Evolutionary conservation across 2,113 vertebrate species (phyloP).

Genomic region (Pao palembangensis): DNA sequence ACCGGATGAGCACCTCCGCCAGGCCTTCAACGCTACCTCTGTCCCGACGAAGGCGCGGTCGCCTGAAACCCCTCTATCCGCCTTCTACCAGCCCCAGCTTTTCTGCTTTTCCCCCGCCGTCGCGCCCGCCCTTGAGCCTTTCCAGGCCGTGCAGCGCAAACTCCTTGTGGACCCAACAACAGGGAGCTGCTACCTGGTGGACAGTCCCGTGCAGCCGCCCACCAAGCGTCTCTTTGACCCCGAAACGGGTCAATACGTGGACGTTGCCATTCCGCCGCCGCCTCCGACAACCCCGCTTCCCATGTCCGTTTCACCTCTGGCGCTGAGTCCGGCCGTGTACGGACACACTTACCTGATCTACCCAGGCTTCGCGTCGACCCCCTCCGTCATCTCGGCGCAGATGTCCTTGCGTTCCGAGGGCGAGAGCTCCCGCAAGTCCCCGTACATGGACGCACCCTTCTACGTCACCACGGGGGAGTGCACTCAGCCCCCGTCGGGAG

Average conservation of each 20-base stretch:
- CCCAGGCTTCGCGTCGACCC: constrained; percentile 82
- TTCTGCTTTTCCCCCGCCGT: constrained; percentile 82
- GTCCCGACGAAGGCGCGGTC: constrained; percentile 60
- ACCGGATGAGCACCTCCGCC: constrained; percentile 7
- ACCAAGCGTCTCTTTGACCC: constrained; percentile 91
- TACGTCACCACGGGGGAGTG: constrained; percentile 81
- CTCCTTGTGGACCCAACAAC: constrained; percentile 93
- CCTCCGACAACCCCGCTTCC: constrained; percentile 71
- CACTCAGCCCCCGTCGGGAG: constrained; percentile 15
- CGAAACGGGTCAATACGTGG: constrained; percentile 92
- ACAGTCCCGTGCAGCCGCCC: constrained; percentile 83
- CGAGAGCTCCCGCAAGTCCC: constrained; percentile 30
- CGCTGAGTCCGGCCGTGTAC: constrained; percentile 81
- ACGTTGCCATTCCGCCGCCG: constrained; percentile 83
- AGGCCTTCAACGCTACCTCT: constrained; percentile 46
- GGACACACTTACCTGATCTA: constrained; percentile 91
- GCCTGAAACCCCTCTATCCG: constrained; percentile 69
- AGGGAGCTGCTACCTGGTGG: constrained; percentile 92
- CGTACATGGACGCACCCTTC: constrained; percentile 82
- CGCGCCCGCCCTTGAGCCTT: constrained; percentile 66
- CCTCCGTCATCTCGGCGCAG: constrained; percentile 75
- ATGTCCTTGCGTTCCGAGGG: constrained; percentile 65
- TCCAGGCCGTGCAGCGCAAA: constrained; percentile 85
- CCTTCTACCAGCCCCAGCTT: constrained; percentile 78
- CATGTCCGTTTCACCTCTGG: constrained; percentile 77